Evolutionary conservation across 2,888 invertebrate genomes (phyloP).

Genomic region (Gari tellinella): DNA sequence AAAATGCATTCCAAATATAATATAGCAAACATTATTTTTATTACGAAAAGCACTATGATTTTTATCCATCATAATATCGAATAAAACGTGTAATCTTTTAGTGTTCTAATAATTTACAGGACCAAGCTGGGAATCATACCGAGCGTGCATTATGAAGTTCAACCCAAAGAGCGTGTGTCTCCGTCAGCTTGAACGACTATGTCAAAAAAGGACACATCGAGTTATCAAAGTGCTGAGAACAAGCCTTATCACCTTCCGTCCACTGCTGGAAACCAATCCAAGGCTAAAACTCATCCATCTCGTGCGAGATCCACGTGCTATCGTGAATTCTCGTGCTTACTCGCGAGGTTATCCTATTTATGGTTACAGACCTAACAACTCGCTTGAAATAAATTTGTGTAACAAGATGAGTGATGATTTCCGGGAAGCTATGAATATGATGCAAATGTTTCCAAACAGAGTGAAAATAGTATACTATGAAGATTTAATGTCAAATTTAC

Average conservation of each 20-base stretch:
- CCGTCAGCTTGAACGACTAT: constrained; percentile 14
- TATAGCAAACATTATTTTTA: no score
- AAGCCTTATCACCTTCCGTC: constrained; percentile 22
- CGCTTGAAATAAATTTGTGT: constrained; percentile 29
- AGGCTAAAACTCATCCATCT: constrained; percentile 37
- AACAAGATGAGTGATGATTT: constrained; percentile 30
- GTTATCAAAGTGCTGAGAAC: constrained; percentile 30
- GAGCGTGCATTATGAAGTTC: constrained; percentile 29
- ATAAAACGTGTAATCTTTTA: background rate
- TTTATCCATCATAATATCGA: background rate
- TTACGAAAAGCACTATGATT: no score
- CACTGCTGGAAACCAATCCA: constrained; percentile 25
- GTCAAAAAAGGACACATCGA: constrained; percentile 7
- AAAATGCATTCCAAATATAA: no score
- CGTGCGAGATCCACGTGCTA: constrained; percentile 38
- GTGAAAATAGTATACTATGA: constrained; percentile 32
- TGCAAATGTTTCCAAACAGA: constrained; percentile 22
- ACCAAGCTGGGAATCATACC: constrained; percentile 45
- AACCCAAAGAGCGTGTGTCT: constrained; percentile 36
- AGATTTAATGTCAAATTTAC: constrained; percentile 34
- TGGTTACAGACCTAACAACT: constrained; percentile 27
- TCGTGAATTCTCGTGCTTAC: constrained; percentile 28
- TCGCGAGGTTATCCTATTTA: constrained; percentile 31
- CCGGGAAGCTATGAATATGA: constrained; percentile 14
- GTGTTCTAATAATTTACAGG: no score